These are phyloP conservation scores for Pholis gunnellus DNA, from an alignment of 2,113 vertebrate species.

Conservation along the genomic window DNA sequence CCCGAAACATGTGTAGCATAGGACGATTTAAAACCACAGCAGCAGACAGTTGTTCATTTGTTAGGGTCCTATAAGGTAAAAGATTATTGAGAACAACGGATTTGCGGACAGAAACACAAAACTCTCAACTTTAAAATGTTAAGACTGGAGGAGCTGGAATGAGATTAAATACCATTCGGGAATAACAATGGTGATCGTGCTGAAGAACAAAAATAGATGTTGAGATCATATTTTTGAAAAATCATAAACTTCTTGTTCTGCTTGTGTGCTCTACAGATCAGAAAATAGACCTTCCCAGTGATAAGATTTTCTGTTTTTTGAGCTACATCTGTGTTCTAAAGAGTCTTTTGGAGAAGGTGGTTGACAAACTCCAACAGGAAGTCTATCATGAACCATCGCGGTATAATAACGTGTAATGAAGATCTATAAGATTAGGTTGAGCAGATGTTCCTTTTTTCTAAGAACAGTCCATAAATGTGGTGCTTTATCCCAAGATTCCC, in stretches of 20 bases:
- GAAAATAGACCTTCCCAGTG: neutral
- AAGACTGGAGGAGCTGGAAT: conserved; percentile 9
- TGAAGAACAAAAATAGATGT: neutral
- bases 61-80: neutral
- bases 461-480: neutral
- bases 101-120: conserved; percentile 25
- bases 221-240: neutral
- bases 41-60: conserved; percentile 16
- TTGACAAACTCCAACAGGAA: neutral
- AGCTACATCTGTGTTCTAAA: neutral
- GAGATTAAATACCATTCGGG: conserved; percentile 12
- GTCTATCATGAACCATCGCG: neutral
- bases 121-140: neutral
- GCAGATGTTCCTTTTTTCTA: conserved; percentile 6
- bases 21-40: neutral
- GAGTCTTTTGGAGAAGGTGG: neutral
- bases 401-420: conserved; percentile 2
- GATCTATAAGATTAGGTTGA: neutral
- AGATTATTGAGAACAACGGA: conserved; percentile 8
- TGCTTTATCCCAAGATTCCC: conserved; percentile 4
- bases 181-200: neutral
- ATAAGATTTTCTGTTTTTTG: neutral
- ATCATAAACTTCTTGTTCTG: neutral
- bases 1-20: too few species aligned
- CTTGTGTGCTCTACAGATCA: neutral